These are phyloP conservation scores for Amblyjoppa proteus DNA, from an alignment of 2,888 invertebrate genomes.

Conservation along the genomic window DNA sequence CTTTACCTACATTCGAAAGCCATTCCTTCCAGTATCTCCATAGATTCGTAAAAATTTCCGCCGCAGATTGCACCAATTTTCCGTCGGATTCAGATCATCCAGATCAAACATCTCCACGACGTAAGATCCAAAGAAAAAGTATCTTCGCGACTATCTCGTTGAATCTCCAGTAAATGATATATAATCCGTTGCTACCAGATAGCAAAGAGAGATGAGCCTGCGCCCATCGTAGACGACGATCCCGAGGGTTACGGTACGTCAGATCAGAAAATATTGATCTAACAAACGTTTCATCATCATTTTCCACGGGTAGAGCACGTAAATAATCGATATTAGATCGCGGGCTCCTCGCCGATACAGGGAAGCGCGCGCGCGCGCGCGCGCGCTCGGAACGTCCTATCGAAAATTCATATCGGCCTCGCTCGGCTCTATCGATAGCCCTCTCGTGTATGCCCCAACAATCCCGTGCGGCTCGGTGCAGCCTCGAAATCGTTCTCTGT, in stretches of 20 bases:
- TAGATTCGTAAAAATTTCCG: conserved; percentile 35
- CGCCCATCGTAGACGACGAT: conserved; percentile 14
- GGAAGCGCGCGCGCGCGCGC: conserved; percentile 9
- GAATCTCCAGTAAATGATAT: conserved; percentile 64
- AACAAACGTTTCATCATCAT: conserved; percentile 68
- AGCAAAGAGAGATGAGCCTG: conserved; percentile 48
- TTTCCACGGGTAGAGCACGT: conserved; percentile 54
- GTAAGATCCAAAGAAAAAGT: not conserved
- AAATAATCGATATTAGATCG: conserved; percentile 69
- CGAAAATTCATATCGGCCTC: conserved; percentile 73
- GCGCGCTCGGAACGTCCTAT: conserved; percentile 54
- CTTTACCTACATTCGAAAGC: conserved; percentile 41
- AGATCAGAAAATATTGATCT: conserved; percentile 67
- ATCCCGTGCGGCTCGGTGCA: not conserved
- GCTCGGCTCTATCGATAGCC: conserved; percentile 4
- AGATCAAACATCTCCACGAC: conserved; percentile 51
- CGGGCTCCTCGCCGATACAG: conserved; percentile 32
- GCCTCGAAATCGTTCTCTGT: conserved; percentile 65
- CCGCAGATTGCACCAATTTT: conserved; percentile 10
- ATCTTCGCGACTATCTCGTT: conserved; percentile 4
- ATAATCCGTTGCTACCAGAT: conserved; percentile 68
- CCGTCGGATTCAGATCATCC: conserved; percentile 34
- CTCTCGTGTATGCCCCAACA: not conserved
- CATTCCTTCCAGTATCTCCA: conserved; percentile 29
- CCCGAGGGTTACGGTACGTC: conserved; percentile 65